Evolutionary conservation across 2,113 vertebrate species (phyloP), one percentile per base, ranked within the genome.

Genomic region (Clarias magur): DNA sequence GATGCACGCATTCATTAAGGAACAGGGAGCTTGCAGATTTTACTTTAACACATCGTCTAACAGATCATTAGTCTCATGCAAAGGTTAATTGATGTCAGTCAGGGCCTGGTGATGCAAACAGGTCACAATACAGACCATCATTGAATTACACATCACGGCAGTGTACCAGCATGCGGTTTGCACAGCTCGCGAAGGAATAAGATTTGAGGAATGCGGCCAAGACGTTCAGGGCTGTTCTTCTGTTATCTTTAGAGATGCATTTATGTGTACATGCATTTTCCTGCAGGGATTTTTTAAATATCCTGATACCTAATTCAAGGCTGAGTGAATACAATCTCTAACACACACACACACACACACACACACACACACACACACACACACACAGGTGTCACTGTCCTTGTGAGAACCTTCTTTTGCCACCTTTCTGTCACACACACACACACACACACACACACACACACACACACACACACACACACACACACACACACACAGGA

Each of bases 121-220:
- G 68, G 63, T 80, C 62, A 70, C 27, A 16, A 67, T 68, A 65
- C 72, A 56, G 62, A 89, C 92, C 91, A 92, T 94, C 89, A 93
- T 93, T 93, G 23, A 53, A 76, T 94, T 93, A 92, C 91, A 92
- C 92, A 91, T 94, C 93, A 93, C 82, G 89, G 90, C 87, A 91
- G 94, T 94, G 89, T 91, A 92, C 94, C 84, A 75, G 84, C 88
- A 88, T 89, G 89, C 90, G 89, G 91, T 93, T 91, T 92, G 90
- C 89, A 90, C 84, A 82, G 72, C 25, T 11, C 12, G 48, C 7
- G 7, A 48, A 48, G 7, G 88, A 84, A 21, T 90, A 72, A 84
- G 88, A 93, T 86, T 89, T 83, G 81, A 54, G 82, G 38, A 81
- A 86, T 85, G 72, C 70, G 59, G 38, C 86, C 9, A 90, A 90